These are phyloP conservation scores for Atherinomorus stipes DNA, from an alignment of 2,113 vertebrate species.

Conservation along the genomic window DNA sequence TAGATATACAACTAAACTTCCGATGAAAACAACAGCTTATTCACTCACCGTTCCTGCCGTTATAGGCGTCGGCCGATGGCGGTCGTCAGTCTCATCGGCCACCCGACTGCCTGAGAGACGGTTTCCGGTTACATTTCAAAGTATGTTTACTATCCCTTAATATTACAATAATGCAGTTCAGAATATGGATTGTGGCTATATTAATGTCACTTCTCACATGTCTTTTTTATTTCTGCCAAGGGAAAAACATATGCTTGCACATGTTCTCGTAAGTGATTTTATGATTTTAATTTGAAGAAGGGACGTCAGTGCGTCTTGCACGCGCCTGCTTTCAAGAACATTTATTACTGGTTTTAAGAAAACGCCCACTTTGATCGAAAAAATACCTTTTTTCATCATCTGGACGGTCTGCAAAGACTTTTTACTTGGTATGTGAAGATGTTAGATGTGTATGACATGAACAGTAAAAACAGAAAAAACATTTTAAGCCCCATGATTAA, in stretches of 20 bases:
- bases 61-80: slow-evolving; percentile 65
- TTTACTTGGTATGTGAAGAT: no score
- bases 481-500: no score
- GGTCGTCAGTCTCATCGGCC: background rate
- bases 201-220: rapidly evolving
- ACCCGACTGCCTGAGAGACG: background rate
- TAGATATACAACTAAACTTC: background rate
- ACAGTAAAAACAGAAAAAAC: no score
- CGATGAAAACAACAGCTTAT: background rate
- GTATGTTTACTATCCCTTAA: background rate
- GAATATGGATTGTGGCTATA: rapidly evolving
- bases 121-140: slow-evolving; percentile 44
- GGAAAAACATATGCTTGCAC: background rate
- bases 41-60: slow-evolving; percentile 47
- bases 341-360: no score
- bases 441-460: no score
- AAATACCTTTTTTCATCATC: no score
- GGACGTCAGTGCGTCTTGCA: background rate
- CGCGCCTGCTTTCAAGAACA: background rate
- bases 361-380: no score
- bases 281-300: slow-evolving; percentile 52
- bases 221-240: background rate
- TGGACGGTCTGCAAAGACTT: no score
- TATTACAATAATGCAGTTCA: background rate
- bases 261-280: background rate